Base-by-base conservation (phyloP, 2,797 vertebrate genomes). In the Pseudochromis fuscus region DNA sequence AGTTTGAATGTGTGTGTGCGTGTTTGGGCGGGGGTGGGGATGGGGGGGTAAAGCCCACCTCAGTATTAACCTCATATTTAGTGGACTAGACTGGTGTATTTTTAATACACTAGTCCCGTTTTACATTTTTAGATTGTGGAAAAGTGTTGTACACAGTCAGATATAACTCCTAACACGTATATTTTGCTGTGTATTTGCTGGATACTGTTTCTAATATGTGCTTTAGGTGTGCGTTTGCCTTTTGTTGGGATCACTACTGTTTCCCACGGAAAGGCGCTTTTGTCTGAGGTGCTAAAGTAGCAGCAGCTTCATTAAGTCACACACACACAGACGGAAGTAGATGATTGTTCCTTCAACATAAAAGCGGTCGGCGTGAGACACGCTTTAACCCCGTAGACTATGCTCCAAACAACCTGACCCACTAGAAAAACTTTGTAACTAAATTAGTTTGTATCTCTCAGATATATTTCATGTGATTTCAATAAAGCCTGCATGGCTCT, bases 261-360 rank as follows among this genome's bases (percentile, higher is more conserved):
- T 86, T 88, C 75, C 80, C 80, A 81, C 63, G 78, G 13, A 87
- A 72, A 83, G 21, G 44, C 55, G 89, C 87, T 91, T 92, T 93
- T 91, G 92, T 92, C 50, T 78, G 77, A 60, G 82, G 79, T 81
- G 88, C 86, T 85, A 68, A 72, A 81, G 53, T 3, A 53, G 3
- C 60, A 75, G 28, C 50, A 62, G 27, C 53, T 3, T 56, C 37
- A n/a, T n/a, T n/a, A 90, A 75, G 15, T 7, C 16, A 2, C 9
- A 15, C 31, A 19, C 4, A 42, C 7, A 59, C 8, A 15, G 28
- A 3, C 59, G 84, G 85, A 91, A 72, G 48, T 67, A 0, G 37
- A 3, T 7, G 1, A 3, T 1, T 53, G 1, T 2, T 13, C 40
- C 52, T 82, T 82, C 86, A 84, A 50, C 9, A 67, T 89, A 83